Conservation (phyloP, 92 coral and sea anemone species). For the Chrysogorgia sp. region DNA sequence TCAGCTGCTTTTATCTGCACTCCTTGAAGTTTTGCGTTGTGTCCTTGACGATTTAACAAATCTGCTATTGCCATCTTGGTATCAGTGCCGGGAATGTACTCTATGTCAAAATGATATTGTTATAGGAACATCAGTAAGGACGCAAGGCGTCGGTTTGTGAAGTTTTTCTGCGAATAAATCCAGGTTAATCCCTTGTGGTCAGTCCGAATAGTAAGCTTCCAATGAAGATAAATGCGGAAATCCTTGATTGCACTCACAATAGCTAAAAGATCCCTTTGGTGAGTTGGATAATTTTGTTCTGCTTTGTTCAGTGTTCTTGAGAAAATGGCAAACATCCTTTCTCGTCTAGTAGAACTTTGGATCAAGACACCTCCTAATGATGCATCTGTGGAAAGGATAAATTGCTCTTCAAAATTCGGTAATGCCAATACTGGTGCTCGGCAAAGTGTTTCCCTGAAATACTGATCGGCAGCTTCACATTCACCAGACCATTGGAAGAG, state of each 20-base stretch:
- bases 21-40: background rate
- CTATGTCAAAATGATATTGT: conserved; percentile 3
- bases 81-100: too few relatives aligned
- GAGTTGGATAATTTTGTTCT: conserved; percentile 10
- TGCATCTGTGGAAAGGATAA: conserved; percentile 30
- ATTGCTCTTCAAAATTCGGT: conserved; percentile 16
- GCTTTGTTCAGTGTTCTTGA: conserved; percentile 25
- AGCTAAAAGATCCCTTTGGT: conserved; percentile 9
- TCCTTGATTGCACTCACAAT: conserved; percentile 1
- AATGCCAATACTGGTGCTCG: conserved; percentile 15
- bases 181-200: conserved; percentile 14
- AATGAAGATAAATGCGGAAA: conserved; percentile 21
- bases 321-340: background rate
- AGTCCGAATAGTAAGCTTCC: background rate
- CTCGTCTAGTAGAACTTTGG: background rate
- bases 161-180: background rate
- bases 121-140: conserved; percentile 8
- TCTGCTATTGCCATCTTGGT: too few relatives aligned
- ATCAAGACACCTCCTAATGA: background rate
- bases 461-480: too few relatives aligned
- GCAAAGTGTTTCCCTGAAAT: too few relatives aligned
- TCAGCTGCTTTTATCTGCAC: background rate
- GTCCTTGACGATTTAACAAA: background rate
- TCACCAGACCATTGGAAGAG: too few relatives aligned
- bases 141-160: conserved; percentile 15